phyloP scores from a whole-genome alignment of 1,140 invertebrate species.

The Brachionus angularis region DNA sequence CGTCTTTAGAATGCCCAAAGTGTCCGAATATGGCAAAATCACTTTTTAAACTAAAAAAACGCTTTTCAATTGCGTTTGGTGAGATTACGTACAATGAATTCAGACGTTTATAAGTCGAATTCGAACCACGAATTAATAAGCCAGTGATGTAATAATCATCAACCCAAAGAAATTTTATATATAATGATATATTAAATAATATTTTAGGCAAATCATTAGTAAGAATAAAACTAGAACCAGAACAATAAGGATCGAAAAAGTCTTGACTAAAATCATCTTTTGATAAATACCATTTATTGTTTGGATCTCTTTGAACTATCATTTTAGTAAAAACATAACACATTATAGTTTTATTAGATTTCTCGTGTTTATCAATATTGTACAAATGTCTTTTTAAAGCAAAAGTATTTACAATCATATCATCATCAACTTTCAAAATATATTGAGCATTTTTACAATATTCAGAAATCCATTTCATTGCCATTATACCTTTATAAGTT shows the following conservation, averaged over 20 bases:
- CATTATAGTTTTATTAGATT: neutral
- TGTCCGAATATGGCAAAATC: no score
- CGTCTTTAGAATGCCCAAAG: no score
- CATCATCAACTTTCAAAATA: slow-evolving; percentile 72
- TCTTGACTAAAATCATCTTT: neutral
- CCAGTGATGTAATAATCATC: slow-evolving; percentile 47
- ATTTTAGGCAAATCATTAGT: neutral
- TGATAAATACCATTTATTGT: neutral
- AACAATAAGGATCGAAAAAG: neutral
- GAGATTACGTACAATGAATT: neutral
- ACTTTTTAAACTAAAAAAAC: no score
- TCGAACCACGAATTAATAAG: slow-evolving; percentile 47
- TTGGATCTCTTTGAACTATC: neutral
- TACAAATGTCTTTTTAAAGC: no score
- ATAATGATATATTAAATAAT: neutral
- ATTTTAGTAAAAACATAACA: neutral
- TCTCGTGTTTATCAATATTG: no score
- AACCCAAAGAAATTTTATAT: slow-evolving; percentile 45
- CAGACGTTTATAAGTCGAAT: slow-evolving; percentile 28
- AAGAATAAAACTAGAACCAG: neutral
- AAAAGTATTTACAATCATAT: slow-evolving; percentile 46
- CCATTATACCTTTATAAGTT: slow-evolving; percentile 82
- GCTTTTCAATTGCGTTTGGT: neutral
- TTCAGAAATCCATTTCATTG: slow-evolving; percentile 68
- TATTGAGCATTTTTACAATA: slow-evolving; percentile 65